phyloP scores from a whole-genome alignment of 2,113 vertebrate genomes.

The Anhinga anhinga region DNA sequence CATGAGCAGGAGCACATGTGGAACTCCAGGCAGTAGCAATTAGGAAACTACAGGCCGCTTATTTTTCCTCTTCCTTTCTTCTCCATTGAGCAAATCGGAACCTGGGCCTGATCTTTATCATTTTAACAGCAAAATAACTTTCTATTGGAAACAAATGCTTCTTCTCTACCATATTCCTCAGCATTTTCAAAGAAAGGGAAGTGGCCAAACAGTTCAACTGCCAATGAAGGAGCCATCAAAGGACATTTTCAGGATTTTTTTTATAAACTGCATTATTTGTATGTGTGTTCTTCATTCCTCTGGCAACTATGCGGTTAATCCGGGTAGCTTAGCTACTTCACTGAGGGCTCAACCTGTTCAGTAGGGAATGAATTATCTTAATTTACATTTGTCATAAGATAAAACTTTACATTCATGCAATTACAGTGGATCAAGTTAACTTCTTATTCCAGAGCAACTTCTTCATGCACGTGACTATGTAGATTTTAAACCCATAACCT shows the following conservation, averaged over 20 bases:
- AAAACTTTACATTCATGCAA: not conserved
- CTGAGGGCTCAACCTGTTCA: not conserved
- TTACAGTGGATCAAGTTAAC: not conserved
- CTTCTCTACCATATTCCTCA: not conserved
- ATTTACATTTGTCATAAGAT: not conserved
- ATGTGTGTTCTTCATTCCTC: not conserved
- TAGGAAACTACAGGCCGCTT: not conserved
- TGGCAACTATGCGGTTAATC: not conserved
- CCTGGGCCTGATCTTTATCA: not conserved
- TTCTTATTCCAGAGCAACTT: not conserved
- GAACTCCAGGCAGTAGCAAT: not conserved
- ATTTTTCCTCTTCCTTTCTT: not conserved
- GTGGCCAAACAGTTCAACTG: not conserved
- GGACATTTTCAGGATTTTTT: not conserved
- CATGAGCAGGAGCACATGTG: not conserved
- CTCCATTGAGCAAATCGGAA: not conserved
- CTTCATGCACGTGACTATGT: not conserved
- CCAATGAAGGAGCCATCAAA: not conserved
- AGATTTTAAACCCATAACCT: not conserved
- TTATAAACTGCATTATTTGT: not conserved
- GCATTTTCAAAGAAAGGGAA: not conserved
- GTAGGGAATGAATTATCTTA: not conserved
- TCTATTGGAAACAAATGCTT: slow-evolving; percentile 1
- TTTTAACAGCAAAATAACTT: slow-evolving; percentile 40
- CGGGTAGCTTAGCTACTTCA: not conserved